Evolutionary conservation across 2,888 invertebrate genomes (phyloP).

Genomic region (Thysanoteuthis rhombus): DNA sequence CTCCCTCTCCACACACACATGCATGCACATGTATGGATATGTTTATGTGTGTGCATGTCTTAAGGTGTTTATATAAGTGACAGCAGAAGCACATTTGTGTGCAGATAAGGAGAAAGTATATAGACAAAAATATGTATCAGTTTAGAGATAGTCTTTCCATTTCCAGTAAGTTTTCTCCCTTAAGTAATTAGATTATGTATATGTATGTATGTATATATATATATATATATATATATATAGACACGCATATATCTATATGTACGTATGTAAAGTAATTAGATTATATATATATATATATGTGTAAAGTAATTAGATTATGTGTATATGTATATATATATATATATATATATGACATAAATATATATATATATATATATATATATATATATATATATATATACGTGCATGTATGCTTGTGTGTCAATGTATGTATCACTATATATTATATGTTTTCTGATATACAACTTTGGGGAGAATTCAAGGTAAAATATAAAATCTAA

Average conservation of each 20-base stretch:
- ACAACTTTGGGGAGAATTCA: not conserved
- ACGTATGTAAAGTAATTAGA: not conserved
- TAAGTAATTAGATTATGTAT: not conserved
- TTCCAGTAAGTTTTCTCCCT: not conserved
- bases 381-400: not conserved
- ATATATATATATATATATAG: not conserved
- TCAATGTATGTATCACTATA: not conserved
- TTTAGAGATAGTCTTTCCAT: not conserved
- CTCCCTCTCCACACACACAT: not conserved
- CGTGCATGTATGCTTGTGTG: not conserved
- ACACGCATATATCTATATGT: not conserved
- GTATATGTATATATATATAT: too few species aligned
- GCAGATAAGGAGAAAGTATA: not conserved
- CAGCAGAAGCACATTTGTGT: not conserved
- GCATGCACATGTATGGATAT: not conserved
- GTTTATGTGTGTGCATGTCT: not conserved
- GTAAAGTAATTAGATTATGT: too few species aligned
- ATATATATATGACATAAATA: too few species aligned
- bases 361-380: too few species aligned
- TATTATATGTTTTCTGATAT: not conserved
- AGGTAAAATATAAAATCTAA: not conserved
- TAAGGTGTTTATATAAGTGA: conserved; percentile 12
- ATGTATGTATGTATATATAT: not conserved
- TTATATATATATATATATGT: not conserved
- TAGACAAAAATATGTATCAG: not conserved